Evolutionary conservation across 2,797 vertebrate species (phyloP), one percentile per base, ranked within the genome.

Genomic region (Heliangelus exortis): DNA sequence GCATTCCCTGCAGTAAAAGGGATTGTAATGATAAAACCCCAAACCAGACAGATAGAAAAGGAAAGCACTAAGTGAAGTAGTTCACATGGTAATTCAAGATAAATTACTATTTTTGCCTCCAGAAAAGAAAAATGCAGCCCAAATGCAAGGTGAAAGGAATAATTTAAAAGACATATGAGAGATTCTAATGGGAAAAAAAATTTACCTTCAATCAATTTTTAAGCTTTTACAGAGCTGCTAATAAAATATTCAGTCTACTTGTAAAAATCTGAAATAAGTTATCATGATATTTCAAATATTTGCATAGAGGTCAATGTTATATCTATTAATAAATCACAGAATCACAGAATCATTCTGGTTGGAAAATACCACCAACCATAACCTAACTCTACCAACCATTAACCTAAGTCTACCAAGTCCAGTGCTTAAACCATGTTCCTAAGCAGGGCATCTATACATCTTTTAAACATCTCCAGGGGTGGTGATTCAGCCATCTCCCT

Each of bases 241-340:
- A 34, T 63, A 63, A 93, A 84, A 91, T 74, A 85, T 20, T 82
- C 43, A 31, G 31, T 83, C 45, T 73, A 29, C 41, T 91, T 89
- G 75, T 55, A 45, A 86, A 95, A 93, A 62, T 69, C 28, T 84
- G 55, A 79, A 94, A 48, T 74, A 80, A 72, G 33, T 90, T 91
- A 51, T 47, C 10, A 43, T n/a, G 45, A 45, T 92, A 73, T 87
- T 87, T 74, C 36, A 80, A 33, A 54, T 23, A 68, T 66, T 73
- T 86, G 29, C 28, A 45, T 18, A 55, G 58, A 90, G 25, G 18
- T 78, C 81, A 84, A 65, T 54, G 43, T 84, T 66, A 23, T 71
- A 62, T 43, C 55, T 76, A 6, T 83, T 84, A 82, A n/a, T 54
- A 91, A 86, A 81, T 41, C 39, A 41, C 39, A 41, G 39, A 41